Evolutionary conservation across 2,113 vertebrate genomes (phyloP).

Genomic region (Butorides virescens): DNA sequence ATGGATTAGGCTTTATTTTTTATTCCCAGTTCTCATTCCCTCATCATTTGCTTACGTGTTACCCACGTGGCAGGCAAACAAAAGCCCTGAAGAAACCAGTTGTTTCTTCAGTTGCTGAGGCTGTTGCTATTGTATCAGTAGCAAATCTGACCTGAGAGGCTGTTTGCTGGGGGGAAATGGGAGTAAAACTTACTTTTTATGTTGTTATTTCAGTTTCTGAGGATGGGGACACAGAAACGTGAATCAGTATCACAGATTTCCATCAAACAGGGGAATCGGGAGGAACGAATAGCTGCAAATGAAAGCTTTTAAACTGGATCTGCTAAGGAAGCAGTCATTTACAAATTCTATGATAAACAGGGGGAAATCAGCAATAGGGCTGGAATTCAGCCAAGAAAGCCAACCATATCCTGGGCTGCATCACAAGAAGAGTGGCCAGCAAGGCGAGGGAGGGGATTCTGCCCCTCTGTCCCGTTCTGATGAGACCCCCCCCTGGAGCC

Average conservation of each 20-base stretch:
- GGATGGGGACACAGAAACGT: background rate
- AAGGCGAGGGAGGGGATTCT: background rate
- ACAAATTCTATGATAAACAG: accelerated
- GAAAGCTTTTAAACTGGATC: background rate
- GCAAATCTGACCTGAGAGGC: background rate
- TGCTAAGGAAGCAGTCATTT: background rate
- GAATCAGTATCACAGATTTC: background rate
- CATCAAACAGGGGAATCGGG: no score
- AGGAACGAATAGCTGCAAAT: accelerated
- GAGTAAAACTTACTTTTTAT: background rate
- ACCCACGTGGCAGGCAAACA: background rate
- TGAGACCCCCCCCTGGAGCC: background rate
- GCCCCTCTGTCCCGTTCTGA: background rate
- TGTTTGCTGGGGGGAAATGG: background rate
- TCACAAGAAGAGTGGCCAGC: background rate
- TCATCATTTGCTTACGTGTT: background rate
- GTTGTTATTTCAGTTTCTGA: background rate
- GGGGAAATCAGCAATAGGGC: background rate
- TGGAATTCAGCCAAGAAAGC: background rate
- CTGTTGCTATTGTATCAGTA: background rate
- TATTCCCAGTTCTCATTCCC: background rate
- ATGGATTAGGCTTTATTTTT: background rate
- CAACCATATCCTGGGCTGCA: background rate
- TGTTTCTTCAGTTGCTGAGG: background rate
- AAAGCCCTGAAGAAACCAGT: background rate